phyloP scores from a whole-genome alignment of 2,888 invertebrate genomes.

The Agrochola lota region DNA sequence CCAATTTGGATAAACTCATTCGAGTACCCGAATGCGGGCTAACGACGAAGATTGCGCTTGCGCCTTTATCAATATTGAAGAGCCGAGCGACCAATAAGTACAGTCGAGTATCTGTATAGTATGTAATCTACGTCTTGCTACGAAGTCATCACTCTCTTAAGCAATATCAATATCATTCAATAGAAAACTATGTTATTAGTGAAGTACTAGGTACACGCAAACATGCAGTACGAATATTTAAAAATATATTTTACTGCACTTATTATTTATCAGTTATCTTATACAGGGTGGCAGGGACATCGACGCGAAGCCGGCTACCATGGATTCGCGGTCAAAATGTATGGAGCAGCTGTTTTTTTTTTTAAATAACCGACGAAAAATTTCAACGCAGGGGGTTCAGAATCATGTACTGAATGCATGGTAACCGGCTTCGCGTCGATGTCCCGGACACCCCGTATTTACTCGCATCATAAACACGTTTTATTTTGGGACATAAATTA shows the following conservation, averaged over 20 bases:
- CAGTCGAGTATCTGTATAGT: conserved; percentile 30
- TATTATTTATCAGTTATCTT: conserved; percentile 24
- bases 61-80: not conserved
- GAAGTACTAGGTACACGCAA: conserved; percentile 41
- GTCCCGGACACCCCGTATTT: too few species aligned
- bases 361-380: too few species aligned
- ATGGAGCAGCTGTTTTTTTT: too few species aligned
- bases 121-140: conserved; percentile 6
- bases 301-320: too few species aligned
- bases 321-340: too few species aligned
- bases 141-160: not conserved
- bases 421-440: too few species aligned
- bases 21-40: not conserved
- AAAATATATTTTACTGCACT: conserved; percentile 49
- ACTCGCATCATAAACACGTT: conserved; percentile 35
- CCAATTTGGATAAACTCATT: not conserved
- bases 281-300: too few species aligned
- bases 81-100: not conserved
- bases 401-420: too few species aligned
- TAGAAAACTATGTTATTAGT: conserved; percentile 36
- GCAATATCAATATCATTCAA: conserved; percentile 20
- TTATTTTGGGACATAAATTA: conserved; percentile 41
- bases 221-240: conserved; percentile 44
- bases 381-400: too few species aligned
- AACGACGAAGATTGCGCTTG: not conserved